These are phyloP conservation scores for Homarus americanus DNA, from an alignment of 1,140 invertebrate species.

Conservation along the genomic window DNA sequence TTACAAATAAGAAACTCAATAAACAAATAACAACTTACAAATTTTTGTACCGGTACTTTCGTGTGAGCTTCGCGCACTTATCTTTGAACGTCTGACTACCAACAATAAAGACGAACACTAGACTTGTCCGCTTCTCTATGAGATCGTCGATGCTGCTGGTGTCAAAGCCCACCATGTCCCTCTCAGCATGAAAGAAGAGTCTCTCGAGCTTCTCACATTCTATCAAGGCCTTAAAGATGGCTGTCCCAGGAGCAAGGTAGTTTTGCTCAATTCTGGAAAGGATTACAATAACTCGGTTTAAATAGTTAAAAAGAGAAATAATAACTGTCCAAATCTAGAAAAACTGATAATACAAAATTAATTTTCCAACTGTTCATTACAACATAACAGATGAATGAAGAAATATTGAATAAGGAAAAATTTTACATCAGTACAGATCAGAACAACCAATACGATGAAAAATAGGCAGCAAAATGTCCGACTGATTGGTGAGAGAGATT, in stretches of 20 bases:
- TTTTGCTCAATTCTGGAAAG: slow-evolving; percentile 48
- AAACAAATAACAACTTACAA: slow-evolving; percentile 37
- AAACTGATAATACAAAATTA: too few relatives aligned
- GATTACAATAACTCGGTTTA: neutral
- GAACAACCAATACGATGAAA: too few relatives aligned
- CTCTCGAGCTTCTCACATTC: slow-evolving; percentile 29
- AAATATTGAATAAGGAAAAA: too few relatives aligned
- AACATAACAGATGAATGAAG: too few relatives aligned
- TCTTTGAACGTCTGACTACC: slow-evolving; percentile 2
- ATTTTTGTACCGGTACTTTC: slow-evolving; percentile 41
- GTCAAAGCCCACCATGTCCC: slow-evolving; percentile 36
- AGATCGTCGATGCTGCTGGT: neutral
- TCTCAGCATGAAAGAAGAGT: slow-evolving; percentile 56
- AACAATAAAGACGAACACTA: slow-evolving; percentile 38
- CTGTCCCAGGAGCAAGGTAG: slow-evolving; percentile 46
- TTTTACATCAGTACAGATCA: too few relatives aligned
- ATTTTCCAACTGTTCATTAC: too few relatives aligned
- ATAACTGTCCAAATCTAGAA: too few relatives aligned
- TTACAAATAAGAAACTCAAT: too few relatives aligned
- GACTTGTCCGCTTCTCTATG: slow-evolving; percentile 2
- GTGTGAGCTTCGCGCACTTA: slow-evolving; percentile 13
- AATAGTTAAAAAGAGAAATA: too few relatives aligned
- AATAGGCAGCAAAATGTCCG: too few relatives aligned
- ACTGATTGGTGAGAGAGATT: too few relatives aligned
- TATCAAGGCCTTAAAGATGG: slow-evolving; percentile 7